Percentiles rank a stretch among this genome's conserved stretches.
These are phyloP conservation scores for Nerophis lumbriciformis DNA, from an alignment of 2,113 vertebrate genomes.

Conservation along the genomic window DNA sequence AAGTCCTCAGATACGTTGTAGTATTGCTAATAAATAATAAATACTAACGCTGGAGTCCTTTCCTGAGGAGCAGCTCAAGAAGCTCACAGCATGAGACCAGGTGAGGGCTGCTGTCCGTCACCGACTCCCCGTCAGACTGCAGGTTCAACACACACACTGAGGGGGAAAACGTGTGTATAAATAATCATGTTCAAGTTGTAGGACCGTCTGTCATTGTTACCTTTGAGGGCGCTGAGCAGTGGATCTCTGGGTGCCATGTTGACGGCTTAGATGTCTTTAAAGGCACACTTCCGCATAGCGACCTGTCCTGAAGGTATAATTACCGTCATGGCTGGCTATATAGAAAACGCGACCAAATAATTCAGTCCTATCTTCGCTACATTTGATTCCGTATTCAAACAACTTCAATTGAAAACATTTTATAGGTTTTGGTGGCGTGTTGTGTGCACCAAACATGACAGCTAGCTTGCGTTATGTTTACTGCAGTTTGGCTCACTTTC, in stretches of 20 bases:
- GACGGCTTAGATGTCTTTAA: slow-evolving; percentile 8
- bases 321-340: too few species aligned
- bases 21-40: not conserved
- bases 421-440: not conserved
- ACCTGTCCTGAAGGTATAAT: too few species aligned
- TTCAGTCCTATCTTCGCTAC: too few species aligned
- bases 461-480: not conserved
- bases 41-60: slow-evolving; percentile 79
- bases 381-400: not conserved
- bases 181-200: not conserved
- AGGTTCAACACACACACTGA: slow-evolving; percentile 75
- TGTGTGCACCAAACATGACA: not conserved
- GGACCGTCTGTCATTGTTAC: slow-evolving; percentile 38
- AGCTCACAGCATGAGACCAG: slow-evolving; percentile 77
- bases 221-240: slow-evolving; percentile 77
- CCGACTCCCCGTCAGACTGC: slow-evolving; percentile 48
- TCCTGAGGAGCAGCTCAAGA: slow-evolving; percentile 79
- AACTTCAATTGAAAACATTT: not conserved
- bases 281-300: not conserved
- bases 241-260: slow-evolving; percentile 78
- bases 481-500: too few species aligned
- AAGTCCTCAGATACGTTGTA: not conserved
- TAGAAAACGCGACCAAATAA: not conserved
- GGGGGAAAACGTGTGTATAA: not conserved
- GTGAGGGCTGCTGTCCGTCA: slow-evolving; percentile 73